Evolutionary conservation across 64 coral and sea anemone species (phyloP).

Genomic region (Stichodactyla mertensii): DNA sequence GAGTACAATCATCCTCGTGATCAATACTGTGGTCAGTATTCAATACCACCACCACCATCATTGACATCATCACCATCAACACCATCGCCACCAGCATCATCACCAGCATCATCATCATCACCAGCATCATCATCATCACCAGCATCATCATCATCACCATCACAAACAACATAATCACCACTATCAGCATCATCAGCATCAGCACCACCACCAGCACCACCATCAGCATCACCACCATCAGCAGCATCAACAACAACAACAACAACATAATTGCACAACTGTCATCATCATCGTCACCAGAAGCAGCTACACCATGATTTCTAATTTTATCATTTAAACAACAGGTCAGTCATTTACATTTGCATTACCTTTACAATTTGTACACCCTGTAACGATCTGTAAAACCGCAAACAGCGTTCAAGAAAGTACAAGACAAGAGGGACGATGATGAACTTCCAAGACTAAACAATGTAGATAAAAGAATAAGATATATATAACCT

Average conservation of each 20-base stretch:
- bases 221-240: too few species aligned
- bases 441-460: slow-evolving; percentile 77
- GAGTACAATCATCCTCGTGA: not conserved
- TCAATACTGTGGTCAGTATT: not conserved
- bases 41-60: not conserved
- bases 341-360: too few species aligned
- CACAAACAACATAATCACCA: not conserved
- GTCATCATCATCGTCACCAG: too few species aligned
- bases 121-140: not conserved
- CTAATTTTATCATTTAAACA: too few species aligned
- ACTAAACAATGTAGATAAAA: slow-evolving; percentile 29
- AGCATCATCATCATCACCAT: not conserved
- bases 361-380: slow-evolving; percentile 66
- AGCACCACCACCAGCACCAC: too few species aligned
- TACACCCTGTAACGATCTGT: slow-evolving; percentile 75
- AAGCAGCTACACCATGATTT: too few species aligned
- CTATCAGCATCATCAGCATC: too few species aligned
- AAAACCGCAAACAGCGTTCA: slow-evolving; percentile 82
- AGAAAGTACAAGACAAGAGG: slow-evolving; percentile 70
- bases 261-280: too few species aligned
- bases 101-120: not conserved
- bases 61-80: not conserved
- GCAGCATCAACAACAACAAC: too few species aligned
- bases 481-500: not conserved
- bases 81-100: not conserved